Percentiles rank a stretch among this genome's conserved stretches.
phyloP scores from a whole-genome alignment of 2,888 invertebrate species.

The Ectropis crepuscularia region DNA sequence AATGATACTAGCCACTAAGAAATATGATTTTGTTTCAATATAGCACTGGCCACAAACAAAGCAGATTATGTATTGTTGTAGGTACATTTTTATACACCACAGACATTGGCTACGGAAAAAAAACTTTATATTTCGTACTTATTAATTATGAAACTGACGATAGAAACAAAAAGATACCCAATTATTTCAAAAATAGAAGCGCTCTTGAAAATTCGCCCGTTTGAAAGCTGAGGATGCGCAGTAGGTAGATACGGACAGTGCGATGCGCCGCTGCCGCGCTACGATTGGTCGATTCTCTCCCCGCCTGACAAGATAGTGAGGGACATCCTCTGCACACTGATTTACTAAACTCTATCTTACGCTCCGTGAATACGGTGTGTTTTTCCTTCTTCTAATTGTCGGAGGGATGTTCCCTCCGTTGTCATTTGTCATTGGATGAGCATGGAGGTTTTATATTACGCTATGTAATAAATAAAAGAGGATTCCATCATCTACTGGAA shows the following conservation, averaged over 20 bases:
- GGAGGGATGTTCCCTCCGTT: conserved; percentile 80
- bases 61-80: no score
- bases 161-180: background rate
- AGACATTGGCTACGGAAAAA: no score
- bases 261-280: conserved; percentile 71
- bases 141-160: background rate
- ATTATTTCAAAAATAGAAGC: background rate
- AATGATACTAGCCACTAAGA: background rate
- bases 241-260: conserved; percentile 75
- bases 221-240: conserved; percentile 62
- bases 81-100: no score
- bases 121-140: no score
- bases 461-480: conserved; percentile 61
- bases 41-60: no score
- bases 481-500: background rate
- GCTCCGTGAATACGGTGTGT: conserved; percentile 44
- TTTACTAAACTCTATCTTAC: conserved; percentile 49
- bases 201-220: background rate
- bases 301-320: conserved; percentile 83
- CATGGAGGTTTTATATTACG: conserved; percentile 75
- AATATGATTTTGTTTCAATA: no score
- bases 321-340: conserved; percentile 71
- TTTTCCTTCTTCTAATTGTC: conserved; percentile 44
- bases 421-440: conserved; percentile 83
- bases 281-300: conserved; percentile 78